Evolutionary conservation across 2,113 vertebrate genomes (phyloP), one percentile per base, ranked within the genome.

Genomic region (Oxygymnocypris stewartii): DNA sequence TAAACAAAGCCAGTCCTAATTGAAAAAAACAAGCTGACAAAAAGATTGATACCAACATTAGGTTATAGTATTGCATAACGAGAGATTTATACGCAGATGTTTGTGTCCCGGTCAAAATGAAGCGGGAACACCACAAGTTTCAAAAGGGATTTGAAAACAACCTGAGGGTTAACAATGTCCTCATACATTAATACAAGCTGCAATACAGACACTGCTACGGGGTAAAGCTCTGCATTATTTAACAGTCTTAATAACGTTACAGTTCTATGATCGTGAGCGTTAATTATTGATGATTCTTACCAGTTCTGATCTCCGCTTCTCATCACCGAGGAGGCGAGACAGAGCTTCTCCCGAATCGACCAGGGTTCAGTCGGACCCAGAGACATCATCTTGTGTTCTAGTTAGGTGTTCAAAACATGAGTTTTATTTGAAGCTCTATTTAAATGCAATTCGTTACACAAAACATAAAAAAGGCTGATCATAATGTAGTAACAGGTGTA

Each of bases 221-320:
- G 9, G 37, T 23, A 23, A 40, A 40, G 69, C 69, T 13, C 20
- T 25, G 73, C 23, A 75, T 75, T 25, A 44, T 75, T 44, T 13
- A 75, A 75, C 40, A 78, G 6, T 51, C 4, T 20, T 35, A 61
- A 10, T 4, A 31, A 31, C 28, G 28, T 31, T 31, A 20, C 76
- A 54, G 9, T 20, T 67, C 25, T 37, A 31, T n/a, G 4, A 6
- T 47, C 8, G 28, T 16, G 4, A 57, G 1, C 8, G 25, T n/a
- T 35, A 1, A 8, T 3, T 18, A 54, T 37, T 91, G 13, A 10
- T 49, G 13, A 10, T 49, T 4, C 93, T 94, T 94, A 99, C 98
- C 98, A 99, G 93, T 99, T 99, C 92, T 99, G 98, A 95, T 99
- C 98, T 2, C 98, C 98, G 67, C 98, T 99, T 88, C 98, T 96